These are phyloP conservation scores for Limonius californicus DNA, from an alignment of 1,140 invertebrate species.

Conservation along the genomic window DNA sequence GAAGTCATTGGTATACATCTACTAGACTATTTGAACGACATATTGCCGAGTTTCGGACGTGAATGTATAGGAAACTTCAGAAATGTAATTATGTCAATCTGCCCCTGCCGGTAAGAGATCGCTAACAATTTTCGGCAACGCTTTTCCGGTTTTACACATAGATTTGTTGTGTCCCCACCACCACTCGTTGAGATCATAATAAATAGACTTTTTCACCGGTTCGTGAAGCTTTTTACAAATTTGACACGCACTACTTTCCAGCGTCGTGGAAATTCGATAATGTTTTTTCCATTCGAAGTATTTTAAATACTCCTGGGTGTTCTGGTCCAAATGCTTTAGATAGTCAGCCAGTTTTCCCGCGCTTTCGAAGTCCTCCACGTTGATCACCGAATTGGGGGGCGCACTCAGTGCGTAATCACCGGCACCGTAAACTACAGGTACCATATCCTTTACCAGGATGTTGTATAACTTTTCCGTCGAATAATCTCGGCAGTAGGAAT, in stretches of 20 bases:
- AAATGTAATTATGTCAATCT: no score
- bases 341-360: conserved; percentile 52
- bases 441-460: conserved; percentile 47
- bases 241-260: not conserved
- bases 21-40: no score
- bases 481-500: conserved; percentile 58
- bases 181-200: conserved; percentile 16
- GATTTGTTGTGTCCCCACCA: conserved; percentile 1
- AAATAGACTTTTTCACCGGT: conserved; percentile 7
- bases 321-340: conserved; percentile 49
- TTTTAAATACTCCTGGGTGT: conserved; percentile 46
- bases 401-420: conserved; percentile 51
- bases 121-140: no score
- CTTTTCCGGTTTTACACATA: conserved; percentile 2
- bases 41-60: no score
- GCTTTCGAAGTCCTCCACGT: conserved; percentile 52
- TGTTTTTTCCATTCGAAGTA: conserved; percentile 53
- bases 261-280: conserved; percentile 37
- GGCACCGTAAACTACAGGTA: conserved; percentile 54
- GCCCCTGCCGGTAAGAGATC: no score
- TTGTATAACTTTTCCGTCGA: conserved; percentile 61
- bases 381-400: conserved; percentile 58
- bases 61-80: no score
- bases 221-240: conserved; percentile 10
- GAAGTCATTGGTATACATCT: no score